Evolutionary conservation across 1,140 invertebrate species (phyloP).

Genomic region (Lordiphosa collinella): DNA sequence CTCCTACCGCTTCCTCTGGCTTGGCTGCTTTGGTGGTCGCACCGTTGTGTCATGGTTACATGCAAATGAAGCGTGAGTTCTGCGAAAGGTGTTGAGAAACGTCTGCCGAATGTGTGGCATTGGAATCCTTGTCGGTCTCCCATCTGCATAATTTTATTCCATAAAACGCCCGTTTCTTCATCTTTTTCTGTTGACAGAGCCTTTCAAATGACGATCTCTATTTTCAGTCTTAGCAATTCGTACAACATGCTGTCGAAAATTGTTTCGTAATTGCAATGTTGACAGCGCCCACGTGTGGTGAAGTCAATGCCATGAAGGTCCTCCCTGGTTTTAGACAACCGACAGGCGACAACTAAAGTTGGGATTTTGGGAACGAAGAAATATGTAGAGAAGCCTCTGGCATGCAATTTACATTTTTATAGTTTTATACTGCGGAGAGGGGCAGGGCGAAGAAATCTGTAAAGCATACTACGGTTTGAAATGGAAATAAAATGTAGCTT

Average conservation of each 20-base stretch:
- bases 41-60: constrained; percentile 56
- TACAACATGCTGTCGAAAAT: constrained; percentile 70
- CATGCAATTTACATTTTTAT: no score
- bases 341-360: no score
- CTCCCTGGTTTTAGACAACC: background rate
- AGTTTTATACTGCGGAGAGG: no score
- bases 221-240: constrained; percentile 52
- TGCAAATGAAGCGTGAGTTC: constrained; percentile 74
- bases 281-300: constrained; percentile 45
- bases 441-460: no score
- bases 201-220: constrained; percentile 25
- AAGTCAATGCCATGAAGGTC: constrained; percentile 7
- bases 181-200: constrained; percentile 59
- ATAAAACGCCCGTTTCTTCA: constrained; percentile 25
- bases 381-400: background rate
- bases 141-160: constrained; percentile 75
- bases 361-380: background rate
- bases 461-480: no score
- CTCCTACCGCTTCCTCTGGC: background rate
- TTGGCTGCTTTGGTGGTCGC: constrained; percentile 10
- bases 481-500: no score
- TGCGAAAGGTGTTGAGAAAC: constrained; percentile 66
- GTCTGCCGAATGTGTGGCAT: constrained; percentile 46
- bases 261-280: constrained; percentile 75
- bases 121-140: constrained; percentile 25